phyloP scores from a whole-genome alignment of 2,113 vertebrate genomes.

The Panthera tigris region DNA sequence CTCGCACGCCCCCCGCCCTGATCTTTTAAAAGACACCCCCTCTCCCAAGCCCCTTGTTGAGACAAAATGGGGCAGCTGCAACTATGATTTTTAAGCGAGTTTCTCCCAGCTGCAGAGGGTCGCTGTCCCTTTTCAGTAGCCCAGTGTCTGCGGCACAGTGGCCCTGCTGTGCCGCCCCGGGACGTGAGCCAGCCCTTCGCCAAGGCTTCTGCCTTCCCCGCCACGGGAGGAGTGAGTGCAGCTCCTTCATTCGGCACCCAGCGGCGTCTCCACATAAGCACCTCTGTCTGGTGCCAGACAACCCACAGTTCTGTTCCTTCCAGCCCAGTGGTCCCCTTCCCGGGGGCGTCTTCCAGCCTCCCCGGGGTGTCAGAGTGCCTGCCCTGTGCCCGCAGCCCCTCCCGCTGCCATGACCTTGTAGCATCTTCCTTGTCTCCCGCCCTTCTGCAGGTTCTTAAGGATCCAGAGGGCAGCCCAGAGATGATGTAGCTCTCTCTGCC shows the following conservation, averaged over 20 bases:
- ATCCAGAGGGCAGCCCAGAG: background rate
- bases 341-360: background rate
- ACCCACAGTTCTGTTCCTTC: background rate
- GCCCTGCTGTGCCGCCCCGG: background rate
- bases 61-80: background rate
- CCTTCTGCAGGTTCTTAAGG: background rate
- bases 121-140: background rate
- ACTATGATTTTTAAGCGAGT: background rate
- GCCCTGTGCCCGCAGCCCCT: background rate
- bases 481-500: background rate
- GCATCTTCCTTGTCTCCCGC: background rate
- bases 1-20: background rate
- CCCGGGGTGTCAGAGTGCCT: rapidly evolving
- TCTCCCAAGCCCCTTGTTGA: too few relatives aligned
- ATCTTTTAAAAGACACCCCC: background rate
- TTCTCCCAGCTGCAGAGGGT: slow-evolving; percentile 50
- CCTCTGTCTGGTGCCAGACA: slow-evolving; percentile 64
- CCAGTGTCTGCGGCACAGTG: slow-evolving; percentile 32
- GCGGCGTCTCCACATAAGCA: slow-evolving; percentile 66
- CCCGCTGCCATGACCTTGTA: background rate
- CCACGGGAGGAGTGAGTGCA: rapidly evolving
- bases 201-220: slow-evolving; percentile 6
- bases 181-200: background rate
- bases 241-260: slow-evolving; percentile 33
- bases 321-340: background rate